Percentiles rank a stretch among this genome's conserved stretches.
Conservation (phyloP, 1,140 invertebrate genomes). For the Brachionus rotundiformis region DNA sequence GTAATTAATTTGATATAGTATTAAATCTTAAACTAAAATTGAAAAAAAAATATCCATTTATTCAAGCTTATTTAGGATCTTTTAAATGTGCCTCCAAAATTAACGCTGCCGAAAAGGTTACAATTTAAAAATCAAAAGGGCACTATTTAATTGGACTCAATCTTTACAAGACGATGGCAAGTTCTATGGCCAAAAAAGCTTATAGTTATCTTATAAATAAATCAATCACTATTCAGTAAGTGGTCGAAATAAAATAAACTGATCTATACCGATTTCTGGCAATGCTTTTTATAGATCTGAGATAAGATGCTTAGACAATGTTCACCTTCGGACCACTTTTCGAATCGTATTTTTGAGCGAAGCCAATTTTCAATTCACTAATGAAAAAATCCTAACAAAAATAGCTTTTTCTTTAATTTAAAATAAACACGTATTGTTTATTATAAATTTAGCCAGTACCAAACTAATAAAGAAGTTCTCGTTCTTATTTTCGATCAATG, state of each 20-base stretch:
- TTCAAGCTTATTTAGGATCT: background rate
- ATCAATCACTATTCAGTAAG: background rate
- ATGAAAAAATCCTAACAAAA: background rate
- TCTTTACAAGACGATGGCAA: background rate
- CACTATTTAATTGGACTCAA: background rate
- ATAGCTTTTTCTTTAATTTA: constrained; percentile 8
- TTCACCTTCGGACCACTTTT: background rate
- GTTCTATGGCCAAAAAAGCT: background rate
- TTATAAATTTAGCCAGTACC: constrained; percentile 3
- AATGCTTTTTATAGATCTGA: background rate
- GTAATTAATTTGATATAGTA: too few relatives aligned
- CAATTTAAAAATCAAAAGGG: background rate
- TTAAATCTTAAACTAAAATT: too few relatives aligned
- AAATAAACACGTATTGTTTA: constrained; percentile 14
- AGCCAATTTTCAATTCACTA: background rate
- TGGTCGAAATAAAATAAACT: constrained; percentile 11
- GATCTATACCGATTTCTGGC: background rate
- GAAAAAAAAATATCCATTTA: background rate
- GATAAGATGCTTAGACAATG: background rate
- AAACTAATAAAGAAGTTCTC: background rate
- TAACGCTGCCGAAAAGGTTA: background rate
- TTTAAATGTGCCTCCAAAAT: background rate
- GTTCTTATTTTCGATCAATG: background rate
- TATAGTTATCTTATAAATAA: background rate
- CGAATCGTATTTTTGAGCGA: background rate